phyloP scores from a whole-genome alignment of 2,888 invertebrate species.

The Drosophila stalkeri region DNA sequence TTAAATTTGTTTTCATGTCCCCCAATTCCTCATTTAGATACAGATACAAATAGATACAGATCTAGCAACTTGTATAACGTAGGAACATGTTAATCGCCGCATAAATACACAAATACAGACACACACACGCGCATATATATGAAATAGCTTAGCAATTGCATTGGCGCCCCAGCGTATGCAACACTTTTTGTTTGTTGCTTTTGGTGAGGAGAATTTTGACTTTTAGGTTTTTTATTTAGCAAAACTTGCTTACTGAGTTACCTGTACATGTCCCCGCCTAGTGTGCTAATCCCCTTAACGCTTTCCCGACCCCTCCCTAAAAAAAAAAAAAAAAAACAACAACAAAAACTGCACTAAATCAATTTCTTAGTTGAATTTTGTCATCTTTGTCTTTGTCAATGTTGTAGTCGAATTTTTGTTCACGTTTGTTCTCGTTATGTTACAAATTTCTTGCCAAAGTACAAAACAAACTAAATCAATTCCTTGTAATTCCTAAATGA shows the following conservation, averaged over 20 bases:
- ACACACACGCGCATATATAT: slow-evolving; percentile 1
- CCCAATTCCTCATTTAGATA: slow-evolving; percentile 34
- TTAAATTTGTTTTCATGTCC: slow-evolving; percentile 1
- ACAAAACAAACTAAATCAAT: slow-evolving; percentile 73
- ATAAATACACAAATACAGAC: slow-evolving; percentile 35
- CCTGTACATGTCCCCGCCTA: slow-evolving; percentile 55
- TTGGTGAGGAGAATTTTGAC: slow-evolving; percentile 25
- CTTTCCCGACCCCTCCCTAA: slow-evolving; percentile 1
- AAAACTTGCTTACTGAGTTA: slow-evolving; percentile 77
- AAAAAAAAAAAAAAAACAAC: slow-evolving; percentile 15
- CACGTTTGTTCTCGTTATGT: slow-evolving; percentile 81
- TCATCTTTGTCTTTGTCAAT: slow-evolving; percentile 68
- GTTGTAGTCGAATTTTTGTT: slow-evolving; percentile 80
- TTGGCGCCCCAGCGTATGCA: slow-evolving; percentile 36
- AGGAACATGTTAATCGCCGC: slow-evolving; percentile 79
- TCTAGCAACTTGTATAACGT: slow-evolving; percentile 62
- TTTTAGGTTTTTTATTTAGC: slow-evolving; percentile 58
- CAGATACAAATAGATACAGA: slow-evolving; percentile 41
- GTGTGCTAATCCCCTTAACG: slow-evolving; percentile 25
- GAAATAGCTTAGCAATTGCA: slow-evolving; percentile 63
- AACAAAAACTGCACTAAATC: slow-evolving; percentile 67
- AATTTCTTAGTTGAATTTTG: slow-evolving; percentile 81
- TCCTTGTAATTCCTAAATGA: slow-evolving; percentile 71
- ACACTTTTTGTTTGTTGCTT: slow-evolving; percentile 10
- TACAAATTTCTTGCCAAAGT: slow-evolving; percentile 77